Conservation (phyloP, 64 coral and sea anemone genomes). For the Dendrophyllia cribrosa region DNA sequence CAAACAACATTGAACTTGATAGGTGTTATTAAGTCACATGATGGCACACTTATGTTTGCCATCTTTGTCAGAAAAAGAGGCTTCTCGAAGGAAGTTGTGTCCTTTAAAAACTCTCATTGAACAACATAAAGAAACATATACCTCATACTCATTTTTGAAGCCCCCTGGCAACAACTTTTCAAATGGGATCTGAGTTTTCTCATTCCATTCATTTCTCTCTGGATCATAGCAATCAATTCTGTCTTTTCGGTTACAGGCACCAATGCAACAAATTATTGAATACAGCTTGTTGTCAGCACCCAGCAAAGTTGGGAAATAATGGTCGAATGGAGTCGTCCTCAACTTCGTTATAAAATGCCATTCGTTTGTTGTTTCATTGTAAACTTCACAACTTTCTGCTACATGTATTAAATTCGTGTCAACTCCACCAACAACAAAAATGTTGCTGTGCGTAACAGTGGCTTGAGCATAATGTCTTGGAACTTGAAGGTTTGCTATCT, state of each 20-base stretch:
- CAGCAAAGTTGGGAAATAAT: not conserved
- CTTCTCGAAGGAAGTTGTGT: too few species aligned
- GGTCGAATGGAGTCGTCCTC: not conserved
- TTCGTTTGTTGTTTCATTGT: not conserved
- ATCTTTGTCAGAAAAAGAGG: too few species aligned
- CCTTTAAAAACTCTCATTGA: too few species aligned
- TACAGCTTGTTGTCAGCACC: slow-evolving; percentile 6
- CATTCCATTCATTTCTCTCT: not conserved
- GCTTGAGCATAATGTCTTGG: not conserved
- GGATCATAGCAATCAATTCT: slow-evolving; percentile 7
- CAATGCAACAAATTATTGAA: not conserved
- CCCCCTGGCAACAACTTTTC: not conserved
- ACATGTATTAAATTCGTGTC: not conserved
- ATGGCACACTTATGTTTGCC: not conserved
- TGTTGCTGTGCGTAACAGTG: not conserved
- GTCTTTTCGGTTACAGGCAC: not conserved
- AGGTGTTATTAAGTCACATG: too few species aligned
- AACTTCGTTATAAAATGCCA: slow-evolving; percentile 2
- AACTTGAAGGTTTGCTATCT: not conserved
- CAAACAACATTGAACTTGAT: too few species aligned
- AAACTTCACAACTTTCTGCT: slow-evolving; percentile 1
- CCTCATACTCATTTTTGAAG: too few species aligned
- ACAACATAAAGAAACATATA: too few species aligned
- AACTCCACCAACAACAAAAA: slow-evolving; percentile 24
- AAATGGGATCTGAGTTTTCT: not conserved